These are phyloP conservation scores for Nycticryphes semicollaris DNA, from an alignment of 2,113 vertebrate species.

Conservation along the genomic window DNA sequence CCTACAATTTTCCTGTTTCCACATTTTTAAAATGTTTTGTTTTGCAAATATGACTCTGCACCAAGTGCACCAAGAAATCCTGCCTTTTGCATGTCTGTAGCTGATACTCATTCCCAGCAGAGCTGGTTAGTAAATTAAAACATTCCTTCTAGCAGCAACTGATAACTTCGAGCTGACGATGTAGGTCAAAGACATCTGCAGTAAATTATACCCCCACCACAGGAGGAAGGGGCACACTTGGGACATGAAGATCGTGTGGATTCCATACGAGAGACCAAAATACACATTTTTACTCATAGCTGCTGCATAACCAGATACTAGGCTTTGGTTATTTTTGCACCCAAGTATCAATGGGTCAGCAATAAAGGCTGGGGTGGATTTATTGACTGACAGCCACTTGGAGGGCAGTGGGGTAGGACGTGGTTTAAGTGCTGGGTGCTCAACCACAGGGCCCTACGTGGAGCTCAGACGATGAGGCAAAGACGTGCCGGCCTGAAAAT, in stretches of 20 bases:
- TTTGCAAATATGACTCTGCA: background rate
- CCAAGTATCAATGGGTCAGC: background rate
- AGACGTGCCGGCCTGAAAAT: background rate
- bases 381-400: background rate
- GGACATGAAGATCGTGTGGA: background rate
- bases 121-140: conserved; percentile 47
- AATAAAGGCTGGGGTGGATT: background rate
- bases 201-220: background rate
- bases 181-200: conserved; percentile 50
- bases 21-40: background rate
- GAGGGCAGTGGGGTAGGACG: background rate
- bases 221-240: background rate
- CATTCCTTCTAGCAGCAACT: conserved; percentile 36
- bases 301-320: background rate
- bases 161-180: conserved; percentile 32
- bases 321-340: background rate
- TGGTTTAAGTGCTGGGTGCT: background rate
- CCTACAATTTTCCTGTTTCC: background rate
- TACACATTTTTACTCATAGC: background rate
- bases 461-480: background rate
- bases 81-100: background rate
- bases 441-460: rapidly evolving
- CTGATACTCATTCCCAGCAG: conserved; percentile 5
- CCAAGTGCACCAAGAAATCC: background rate
- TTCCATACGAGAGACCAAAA: background rate